These are phyloP conservation scores for Prunella fulvescens DNA, from an alignment of 2,113 vertebrate species.

Conservation along the genomic window DNA sequence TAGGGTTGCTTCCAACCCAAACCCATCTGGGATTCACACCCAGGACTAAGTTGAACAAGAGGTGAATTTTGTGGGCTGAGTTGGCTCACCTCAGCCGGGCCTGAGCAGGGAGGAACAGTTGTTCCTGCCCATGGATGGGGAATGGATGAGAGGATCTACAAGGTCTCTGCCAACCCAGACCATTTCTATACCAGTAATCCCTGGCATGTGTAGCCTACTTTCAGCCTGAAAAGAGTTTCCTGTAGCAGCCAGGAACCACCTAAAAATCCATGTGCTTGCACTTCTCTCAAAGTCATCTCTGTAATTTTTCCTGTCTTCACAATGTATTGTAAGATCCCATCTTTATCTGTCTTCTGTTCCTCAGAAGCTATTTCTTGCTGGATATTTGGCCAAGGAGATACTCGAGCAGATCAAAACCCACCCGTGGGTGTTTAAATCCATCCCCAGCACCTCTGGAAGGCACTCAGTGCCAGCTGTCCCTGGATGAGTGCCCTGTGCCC, in stretches of 20 bases:
- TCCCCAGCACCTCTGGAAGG: neutral
- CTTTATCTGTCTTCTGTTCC: neutral
- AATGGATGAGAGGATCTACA: neutral
- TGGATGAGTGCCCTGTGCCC: neutral
- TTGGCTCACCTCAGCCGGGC: too few species aligned
- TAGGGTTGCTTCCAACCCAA: fast-evolving
- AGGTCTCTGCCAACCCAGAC: neutral
- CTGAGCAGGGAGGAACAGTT: neutral
- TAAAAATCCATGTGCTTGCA: neutral
- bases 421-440: neutral
- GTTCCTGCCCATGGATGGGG: neutral
- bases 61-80: neutral
- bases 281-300: neutral
- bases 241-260: neutral
- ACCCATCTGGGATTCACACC: neutral
- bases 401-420: neutral
- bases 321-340: neutral
- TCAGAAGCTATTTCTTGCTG: neutral
- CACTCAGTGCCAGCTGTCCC: neutral
- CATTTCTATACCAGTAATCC: neutral
- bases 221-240: neutral
- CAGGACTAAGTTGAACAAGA: neutral
- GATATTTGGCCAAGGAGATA: neutral
- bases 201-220: neutral
- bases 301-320: neutral